Conservation (phyloP, 2,113 vertebrate genomes). For the Probosciger aterrimus region DNA sequence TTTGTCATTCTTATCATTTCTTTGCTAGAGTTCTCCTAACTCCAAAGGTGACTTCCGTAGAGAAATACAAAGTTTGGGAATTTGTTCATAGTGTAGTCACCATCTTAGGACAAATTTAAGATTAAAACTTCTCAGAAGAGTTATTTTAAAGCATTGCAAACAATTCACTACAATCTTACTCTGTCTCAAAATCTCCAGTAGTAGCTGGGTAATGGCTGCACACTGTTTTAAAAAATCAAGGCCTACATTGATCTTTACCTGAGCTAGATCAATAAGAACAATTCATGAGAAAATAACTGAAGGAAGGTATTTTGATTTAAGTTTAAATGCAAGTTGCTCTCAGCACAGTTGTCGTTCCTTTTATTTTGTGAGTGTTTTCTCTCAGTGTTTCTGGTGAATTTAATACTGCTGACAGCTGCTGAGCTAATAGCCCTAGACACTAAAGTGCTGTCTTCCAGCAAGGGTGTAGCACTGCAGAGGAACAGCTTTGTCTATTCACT, state of each 20-base stretch:
- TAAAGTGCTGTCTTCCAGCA: background rate
- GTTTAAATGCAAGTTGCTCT: background rate
- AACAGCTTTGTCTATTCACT: background rate
- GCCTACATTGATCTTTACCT: background rate
- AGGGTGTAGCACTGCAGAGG: constrained; percentile 9
- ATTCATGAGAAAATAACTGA: background rate
- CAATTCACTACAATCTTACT: background rate
- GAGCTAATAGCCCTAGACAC: constrained; percentile 14
- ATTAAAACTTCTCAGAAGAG: background rate
- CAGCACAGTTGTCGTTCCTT: background rate
- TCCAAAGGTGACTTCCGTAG: background rate
- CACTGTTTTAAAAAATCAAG: background rate
- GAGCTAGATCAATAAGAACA: background rate
- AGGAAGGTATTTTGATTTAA: background rate
- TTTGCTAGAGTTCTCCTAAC: background rate
- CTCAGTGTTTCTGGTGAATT: background rate
- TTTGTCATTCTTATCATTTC: background rate
- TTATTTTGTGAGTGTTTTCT: background rate
- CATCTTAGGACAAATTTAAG: background rate
- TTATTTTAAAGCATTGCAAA: background rate
- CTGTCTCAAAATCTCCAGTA: background rate
- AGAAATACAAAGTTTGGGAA: background rate
- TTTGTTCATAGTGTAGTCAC: background rate
- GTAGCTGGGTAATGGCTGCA: background rate
- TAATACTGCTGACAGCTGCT: constrained; percentile 43